Percentiles rank a stretch among this genome's conserved stretches.
Evolutionary conservation across 2,113 vertebrate species (phyloP).

Genomic region (Onychostruthus taczanowskii): DNA sequence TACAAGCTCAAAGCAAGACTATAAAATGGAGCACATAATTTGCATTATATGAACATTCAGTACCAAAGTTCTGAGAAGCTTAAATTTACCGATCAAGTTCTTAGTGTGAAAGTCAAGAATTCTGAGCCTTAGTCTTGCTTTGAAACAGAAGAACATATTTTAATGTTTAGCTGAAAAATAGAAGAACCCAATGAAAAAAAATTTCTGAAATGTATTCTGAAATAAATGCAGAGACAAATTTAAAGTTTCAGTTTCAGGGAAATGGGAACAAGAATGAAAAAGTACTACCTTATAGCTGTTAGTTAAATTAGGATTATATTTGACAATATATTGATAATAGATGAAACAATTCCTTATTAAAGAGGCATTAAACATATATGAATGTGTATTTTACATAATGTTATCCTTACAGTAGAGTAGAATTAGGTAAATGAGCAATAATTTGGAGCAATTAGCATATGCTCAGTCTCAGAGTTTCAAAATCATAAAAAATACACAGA

Average conservation of each 20-base stretch:
- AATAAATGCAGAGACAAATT: background rate
- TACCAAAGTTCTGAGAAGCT: background rate
- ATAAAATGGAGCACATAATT: background rate
- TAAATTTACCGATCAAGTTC: background rate
- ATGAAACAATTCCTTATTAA: background rate
- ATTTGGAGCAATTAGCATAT: background rate
- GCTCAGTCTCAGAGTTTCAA: background rate
- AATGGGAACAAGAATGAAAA: background rate
- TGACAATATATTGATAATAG: background rate
- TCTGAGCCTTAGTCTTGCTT: background rate
- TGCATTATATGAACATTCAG: background rate
- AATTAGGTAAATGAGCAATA: background rate
- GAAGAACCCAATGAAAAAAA: fast-evolving
- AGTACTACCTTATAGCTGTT: background rate
- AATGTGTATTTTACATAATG: background rate
- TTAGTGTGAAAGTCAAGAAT: background rate
- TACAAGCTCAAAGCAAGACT: background rate
- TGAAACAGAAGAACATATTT: background rate
- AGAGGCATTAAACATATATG: background rate
- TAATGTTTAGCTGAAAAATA: background rate
- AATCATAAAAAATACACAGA: background rate
- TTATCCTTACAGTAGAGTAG: background rate
- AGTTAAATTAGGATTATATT: background rate
- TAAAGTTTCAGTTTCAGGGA: background rate
- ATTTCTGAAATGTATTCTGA: background rate